These are phyloP conservation scores for Diabrotica balteata DNA, from an alignment of 2,888 invertebrate species.

Conservation along the genomic window DNA sequence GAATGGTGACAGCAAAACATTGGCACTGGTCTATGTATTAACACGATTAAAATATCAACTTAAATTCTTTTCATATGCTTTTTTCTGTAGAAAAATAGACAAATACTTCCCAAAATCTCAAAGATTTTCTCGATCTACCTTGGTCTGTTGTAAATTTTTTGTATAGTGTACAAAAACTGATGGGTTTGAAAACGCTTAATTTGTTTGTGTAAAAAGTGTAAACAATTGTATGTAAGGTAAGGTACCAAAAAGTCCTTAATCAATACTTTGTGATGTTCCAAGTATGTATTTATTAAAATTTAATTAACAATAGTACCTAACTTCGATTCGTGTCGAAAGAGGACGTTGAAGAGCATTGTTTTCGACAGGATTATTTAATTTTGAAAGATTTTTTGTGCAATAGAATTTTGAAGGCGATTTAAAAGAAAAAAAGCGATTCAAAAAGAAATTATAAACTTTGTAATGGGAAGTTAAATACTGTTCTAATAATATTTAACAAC, in stretches of 20 bases:
- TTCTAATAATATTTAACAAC: too few relatives aligned
- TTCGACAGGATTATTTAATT: too few relatives aligned
- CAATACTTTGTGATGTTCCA: conserved; percentile 48
- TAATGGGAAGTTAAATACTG: too few relatives aligned
- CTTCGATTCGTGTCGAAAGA: neutral
- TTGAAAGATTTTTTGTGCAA: too few relatives aligned
- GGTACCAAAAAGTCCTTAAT: conserved; percentile 25
- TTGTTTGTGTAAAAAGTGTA: conserved; percentile 38
- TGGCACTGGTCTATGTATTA: too few relatives aligned
- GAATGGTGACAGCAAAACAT: too few relatives aligned
- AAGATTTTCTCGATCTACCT: conserved; percentile 19
- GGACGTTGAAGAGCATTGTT: too few relatives aligned
- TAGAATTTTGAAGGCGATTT: too few relatives aligned
- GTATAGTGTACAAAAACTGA: conserved; percentile 26
- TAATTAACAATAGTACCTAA: conserved; percentile 35
- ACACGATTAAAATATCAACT: too few relatives aligned
- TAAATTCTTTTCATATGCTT: too few relatives aligned
- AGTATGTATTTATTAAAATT: conserved; percentile 39
- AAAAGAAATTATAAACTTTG: too few relatives aligned
- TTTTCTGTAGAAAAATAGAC: conserved; percentile 4
- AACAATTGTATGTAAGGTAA: conserved; percentile 35
- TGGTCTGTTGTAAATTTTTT: conserved; percentile 25
- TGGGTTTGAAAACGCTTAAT: conserved; percentile 36
- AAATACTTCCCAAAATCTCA: conserved; percentile 27
- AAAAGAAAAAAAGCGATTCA: too few relatives aligned